These are phyloP conservation scores for Ephydatia muelleri DNA, from an alignment of 37 sponge, comb jelly and placozoan species.

Conservation along the genomic window DNA sequence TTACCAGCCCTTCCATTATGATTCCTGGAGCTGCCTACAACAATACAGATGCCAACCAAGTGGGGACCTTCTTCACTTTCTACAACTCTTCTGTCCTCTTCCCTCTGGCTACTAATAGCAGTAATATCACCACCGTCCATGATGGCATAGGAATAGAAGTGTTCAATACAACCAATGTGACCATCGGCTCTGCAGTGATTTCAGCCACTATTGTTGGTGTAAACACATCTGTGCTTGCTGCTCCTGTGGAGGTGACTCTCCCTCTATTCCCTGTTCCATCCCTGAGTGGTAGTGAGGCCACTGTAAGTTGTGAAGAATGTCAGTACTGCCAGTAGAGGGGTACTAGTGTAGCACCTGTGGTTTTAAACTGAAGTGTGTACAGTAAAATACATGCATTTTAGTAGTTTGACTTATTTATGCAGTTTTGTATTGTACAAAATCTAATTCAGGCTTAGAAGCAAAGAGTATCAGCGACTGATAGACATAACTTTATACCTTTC, in stretches of 20 bases:
- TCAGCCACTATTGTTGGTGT: constrained; percentile 21
- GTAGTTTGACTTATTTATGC: too few relatives aligned
- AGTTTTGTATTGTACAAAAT: too few relatives aligned
- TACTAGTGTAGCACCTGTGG: too few relatives aligned
- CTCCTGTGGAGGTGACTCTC: neutral
- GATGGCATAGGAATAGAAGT: constrained; percentile 3
- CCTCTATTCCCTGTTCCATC: neutral
- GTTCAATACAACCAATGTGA: constrained; percentile 9
- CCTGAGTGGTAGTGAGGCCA: neutral
- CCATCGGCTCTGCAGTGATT: constrained; percentile 16
- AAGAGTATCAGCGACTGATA: too few relatives aligned
- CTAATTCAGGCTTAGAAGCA: too few relatives aligned
- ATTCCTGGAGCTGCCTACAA: neutral
- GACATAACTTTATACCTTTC: too few relatives aligned
- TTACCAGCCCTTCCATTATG: neutral
- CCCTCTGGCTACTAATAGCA: neutral
- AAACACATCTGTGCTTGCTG: neutral
- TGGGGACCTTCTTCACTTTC: constrained; percentile 5
- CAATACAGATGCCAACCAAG: neutral
- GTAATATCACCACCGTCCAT: constrained; percentile 1
- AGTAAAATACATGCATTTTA: too few relatives aligned
- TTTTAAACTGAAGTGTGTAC: too few relatives aligned
- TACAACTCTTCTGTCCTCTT: constrained; percentile 1
- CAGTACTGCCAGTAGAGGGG: neutral
- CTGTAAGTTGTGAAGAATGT: too few relatives aligned